phyloP scores from a whole-genome alignment of 2,888 invertebrate genomes.

The Conomelus anceps region DNA sequence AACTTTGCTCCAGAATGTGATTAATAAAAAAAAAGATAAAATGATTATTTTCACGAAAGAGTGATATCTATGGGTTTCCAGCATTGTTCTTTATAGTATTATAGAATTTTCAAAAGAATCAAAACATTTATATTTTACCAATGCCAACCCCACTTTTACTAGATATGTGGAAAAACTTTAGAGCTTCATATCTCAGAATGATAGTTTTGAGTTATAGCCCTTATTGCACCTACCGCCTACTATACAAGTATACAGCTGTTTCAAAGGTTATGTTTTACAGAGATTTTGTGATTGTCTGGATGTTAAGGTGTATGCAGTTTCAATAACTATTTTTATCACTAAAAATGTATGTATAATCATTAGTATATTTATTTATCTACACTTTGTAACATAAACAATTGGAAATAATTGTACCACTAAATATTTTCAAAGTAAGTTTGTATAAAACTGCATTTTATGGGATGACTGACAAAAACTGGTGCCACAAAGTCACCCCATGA shows the following conservation, averaged over 20 bases:
- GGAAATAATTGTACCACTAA: neutral
- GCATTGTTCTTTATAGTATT: neutral
- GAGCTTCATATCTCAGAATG: too few species aligned
- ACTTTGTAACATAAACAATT: neutral
- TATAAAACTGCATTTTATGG: neutral
- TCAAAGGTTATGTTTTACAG: neutral
- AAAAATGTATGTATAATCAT: neutral
- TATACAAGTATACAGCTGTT: slow-evolving; percentile 1
- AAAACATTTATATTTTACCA: too few species aligned
- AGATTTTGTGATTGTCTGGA: neutral
- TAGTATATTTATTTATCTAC: neutral
- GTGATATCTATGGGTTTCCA: neutral
- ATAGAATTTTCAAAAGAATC: neutral
- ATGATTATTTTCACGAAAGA: neutral
- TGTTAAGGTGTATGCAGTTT: neutral
- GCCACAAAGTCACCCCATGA: neutral
- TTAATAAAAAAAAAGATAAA: neutral
- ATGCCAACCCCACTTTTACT: too few species aligned
- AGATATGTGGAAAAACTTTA: too few species aligned
- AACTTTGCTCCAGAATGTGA: neutral
- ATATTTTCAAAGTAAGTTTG: neutral
- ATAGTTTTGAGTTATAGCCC: too few species aligned
- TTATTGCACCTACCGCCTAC: too few species aligned
- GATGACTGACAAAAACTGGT: neutral
- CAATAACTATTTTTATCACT: neutral